phyloP scores from a whole-genome alignment of 2,113 vertebrate species.

The Python bivittatus region DNA sequence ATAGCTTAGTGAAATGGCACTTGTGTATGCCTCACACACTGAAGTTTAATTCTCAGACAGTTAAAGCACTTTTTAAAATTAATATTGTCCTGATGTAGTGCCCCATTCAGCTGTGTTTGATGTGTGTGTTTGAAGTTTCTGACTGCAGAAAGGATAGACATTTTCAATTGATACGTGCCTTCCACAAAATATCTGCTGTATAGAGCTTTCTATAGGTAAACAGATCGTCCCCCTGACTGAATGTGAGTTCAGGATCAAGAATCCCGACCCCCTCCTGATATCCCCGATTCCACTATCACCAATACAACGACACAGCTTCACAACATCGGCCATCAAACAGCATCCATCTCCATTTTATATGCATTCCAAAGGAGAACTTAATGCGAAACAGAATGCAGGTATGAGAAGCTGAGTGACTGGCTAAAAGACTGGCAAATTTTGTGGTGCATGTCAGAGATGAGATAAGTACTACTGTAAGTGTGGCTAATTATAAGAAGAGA shows the following conservation, averaged over 20 bases:
- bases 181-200: background rate
- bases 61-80: background rate
- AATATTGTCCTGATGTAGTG: background rate
- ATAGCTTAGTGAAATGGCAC: background rate
- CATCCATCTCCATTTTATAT: background rate
- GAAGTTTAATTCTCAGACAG: background rate
- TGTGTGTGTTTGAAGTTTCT: background rate
- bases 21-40: background rate
- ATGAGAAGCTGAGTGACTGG: background rate
- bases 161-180: background rate
- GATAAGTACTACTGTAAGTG: background rate
- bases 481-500: background rate
- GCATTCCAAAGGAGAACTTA: background rate
- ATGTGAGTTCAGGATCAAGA: background rate
- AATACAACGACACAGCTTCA: background rate
- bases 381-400: constrained; percentile 11
- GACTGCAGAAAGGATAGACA: too few species aligned
- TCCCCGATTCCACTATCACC: background rate
- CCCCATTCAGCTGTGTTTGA: background rate
- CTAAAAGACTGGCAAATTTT: background rate
- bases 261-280: background rate
- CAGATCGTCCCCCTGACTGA: background rate
- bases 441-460: background rate
- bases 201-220: background rate
- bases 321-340: background rate